Conservation (phyloP, 2,888 invertebrate genomes). For the Eumerus sabulonum region DNA sequence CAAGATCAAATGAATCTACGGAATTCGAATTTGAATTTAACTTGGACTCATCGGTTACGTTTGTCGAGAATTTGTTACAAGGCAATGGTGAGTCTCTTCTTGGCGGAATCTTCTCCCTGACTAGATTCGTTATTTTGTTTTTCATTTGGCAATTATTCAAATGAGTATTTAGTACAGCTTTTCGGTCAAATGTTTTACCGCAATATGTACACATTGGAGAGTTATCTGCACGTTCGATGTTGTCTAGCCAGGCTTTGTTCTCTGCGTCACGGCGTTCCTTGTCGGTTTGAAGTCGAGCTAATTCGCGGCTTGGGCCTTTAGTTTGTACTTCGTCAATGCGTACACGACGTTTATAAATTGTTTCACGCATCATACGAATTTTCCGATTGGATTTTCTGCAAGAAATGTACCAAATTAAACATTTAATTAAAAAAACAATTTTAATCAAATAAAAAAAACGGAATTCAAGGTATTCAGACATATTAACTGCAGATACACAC, state of each 20-base stretch:
- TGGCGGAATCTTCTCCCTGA: constrained; percentile 38
- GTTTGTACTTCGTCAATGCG: constrained; percentile 81
- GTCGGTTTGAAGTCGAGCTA: constrained; percentile 74
- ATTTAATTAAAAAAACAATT: background rate
- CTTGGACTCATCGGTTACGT: constrained; percentile 55
- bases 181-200: constrained; percentile 85
- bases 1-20: constrained; percentile 59
- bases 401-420: too few relatives aligned
- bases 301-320: constrained; percentile 76
- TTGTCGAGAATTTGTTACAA: constrained; percentile 29
- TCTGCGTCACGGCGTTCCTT: constrained; percentile 52
- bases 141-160: constrained; percentile 83
- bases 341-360: constrained; percentile 84
- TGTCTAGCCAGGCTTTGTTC: constrained; percentile 77
- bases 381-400: constrained; percentile 85
- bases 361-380: constrained; percentile 84
- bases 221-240: constrained; percentile 82
- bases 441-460: too few relatives aligned
- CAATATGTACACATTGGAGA: constrained; percentile 82
- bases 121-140: constrained; percentile 73
- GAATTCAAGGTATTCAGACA: too few relatives aligned
- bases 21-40: constrained; percentile 54
- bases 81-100: constrained; percentile 51
- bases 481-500: too few relatives aligned
- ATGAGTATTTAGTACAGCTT: constrained; percentile 86